phyloP scores from a whole-genome alignment of 1,140 invertebrate species.

The Drosophila obscura region DNA sequence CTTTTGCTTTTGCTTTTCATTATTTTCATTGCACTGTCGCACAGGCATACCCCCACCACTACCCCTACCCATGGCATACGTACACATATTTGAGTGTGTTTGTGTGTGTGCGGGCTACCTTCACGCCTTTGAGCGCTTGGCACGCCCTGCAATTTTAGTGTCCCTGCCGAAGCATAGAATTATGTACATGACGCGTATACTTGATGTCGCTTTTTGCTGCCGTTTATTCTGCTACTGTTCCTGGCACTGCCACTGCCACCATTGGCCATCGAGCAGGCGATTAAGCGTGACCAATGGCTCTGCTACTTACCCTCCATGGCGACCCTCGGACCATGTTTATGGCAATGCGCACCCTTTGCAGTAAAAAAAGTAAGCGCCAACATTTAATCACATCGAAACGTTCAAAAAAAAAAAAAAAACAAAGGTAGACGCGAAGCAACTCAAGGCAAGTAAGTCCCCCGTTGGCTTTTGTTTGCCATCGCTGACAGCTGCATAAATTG shows the following conservation, averaged over 20 bases:
- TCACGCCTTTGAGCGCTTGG: constrained; percentile 34
- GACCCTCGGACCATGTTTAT: constrained; percentile 53
- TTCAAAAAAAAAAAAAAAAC: constrained; percentile 7
- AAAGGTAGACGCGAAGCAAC: not conserved
- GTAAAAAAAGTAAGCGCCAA: constrained; percentile 43
- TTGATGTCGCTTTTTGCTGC: constrained; percentile 46
- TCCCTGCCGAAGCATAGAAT: constrained; percentile 58
- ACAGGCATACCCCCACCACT: constrained; percentile 24
- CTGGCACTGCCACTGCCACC: not conserved
- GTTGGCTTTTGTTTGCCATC: constrained; percentile 23
- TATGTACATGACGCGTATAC: constrained; percentile 69
- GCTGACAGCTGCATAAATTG: constrained; percentile 70
- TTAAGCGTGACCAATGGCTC: constrained; percentile 79
- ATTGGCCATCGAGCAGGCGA: constrained; percentile 49
- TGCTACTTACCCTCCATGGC: constrained; percentile 39
- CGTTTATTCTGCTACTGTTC: not conserved
- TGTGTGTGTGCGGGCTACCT: constrained; percentile 24
- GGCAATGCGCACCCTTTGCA: constrained; percentile 16
- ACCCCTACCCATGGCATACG: not conserved
- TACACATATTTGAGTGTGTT: constrained; percentile 4
- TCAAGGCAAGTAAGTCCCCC: constrained; percentile 22
- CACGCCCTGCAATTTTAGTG: constrained; percentile 39
- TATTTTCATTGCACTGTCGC: constrained; percentile 73
- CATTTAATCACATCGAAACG: constrained; percentile 61
- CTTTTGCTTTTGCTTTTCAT: constrained; percentile 83